These are phyloP conservation scores for Elgaria multicarinata DNA, from an alignment of 2,113 vertebrate species.

Conservation along the genomic window DNA sequence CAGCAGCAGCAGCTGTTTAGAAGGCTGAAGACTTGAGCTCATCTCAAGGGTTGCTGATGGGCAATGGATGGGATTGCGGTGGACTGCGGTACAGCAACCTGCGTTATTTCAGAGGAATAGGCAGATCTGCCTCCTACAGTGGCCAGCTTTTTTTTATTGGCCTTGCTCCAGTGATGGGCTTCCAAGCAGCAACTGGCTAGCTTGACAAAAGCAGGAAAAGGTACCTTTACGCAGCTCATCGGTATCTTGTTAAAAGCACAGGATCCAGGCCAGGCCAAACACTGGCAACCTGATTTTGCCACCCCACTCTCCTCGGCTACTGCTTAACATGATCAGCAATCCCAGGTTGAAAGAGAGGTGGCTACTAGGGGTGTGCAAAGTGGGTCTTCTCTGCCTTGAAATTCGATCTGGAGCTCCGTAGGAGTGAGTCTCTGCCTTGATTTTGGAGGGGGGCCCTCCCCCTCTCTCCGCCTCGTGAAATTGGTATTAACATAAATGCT, in stretches of 20 bases:
- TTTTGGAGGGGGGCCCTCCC: too few species aligned
- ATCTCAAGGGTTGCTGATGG: background rate
- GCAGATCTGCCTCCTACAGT: background rate
- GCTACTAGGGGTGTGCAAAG: too few species aligned
- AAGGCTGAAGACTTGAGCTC: background rate
- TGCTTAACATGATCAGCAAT: background rate
- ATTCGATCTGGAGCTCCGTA: too few species aligned
- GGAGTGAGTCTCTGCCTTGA: too few species aligned
- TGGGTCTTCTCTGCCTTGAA: too few species aligned
- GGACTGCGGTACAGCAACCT: background rate
- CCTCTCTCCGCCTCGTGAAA: too few species aligned
- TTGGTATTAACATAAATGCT: too few species aligned
- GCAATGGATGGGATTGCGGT: background rate
- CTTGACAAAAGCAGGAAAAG: background rate
- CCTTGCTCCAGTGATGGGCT: background rate
- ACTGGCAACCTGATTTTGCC: background rate
- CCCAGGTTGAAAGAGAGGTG: background rate
- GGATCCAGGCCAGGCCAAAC: background rate
- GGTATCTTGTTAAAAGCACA: background rate
- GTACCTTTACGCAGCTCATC: too few species aligned
- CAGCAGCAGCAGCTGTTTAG: background rate
- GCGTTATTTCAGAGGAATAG: too few species aligned
- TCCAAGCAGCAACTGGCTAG: background rate
- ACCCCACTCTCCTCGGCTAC: background rate
- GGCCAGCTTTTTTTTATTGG: background rate